Evolutionary conservation across 2,888 invertebrate species (phyloP).

Genomic region (Lasioglossum oenotherae): DNA sequence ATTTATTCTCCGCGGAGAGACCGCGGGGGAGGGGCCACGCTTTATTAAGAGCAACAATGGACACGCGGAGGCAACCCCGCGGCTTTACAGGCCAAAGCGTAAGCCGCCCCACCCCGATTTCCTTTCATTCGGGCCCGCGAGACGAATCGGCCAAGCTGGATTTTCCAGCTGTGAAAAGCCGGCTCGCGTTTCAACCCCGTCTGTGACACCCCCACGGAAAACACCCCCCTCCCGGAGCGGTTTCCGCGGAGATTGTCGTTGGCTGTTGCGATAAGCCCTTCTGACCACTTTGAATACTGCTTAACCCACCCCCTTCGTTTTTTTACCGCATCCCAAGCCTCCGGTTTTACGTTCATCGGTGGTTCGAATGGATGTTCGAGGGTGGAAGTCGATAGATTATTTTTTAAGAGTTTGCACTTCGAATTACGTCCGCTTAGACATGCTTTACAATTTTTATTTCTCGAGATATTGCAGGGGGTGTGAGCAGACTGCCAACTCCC

Average conservation of each 20-base stretch:
- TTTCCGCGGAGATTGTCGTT: neutral
- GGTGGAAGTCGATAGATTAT: neutral
- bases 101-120: constrained; percentile 28
- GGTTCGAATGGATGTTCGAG: neutral
- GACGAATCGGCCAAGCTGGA: constrained; percentile 34
- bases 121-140: constrained; percentile 40
- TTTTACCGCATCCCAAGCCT: neutral
- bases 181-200: constrained; percentile 2
- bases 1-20: constrained; percentile 34
- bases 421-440: neutral
- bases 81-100: constrained; percentile 22
- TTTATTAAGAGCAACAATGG: constrained; percentile 59
- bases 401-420: neutral
- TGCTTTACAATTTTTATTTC: neutral
- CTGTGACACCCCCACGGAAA: neutral
- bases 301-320: neutral
- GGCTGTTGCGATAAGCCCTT: constrained; percentile 22
- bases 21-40: constrained; percentile 39
- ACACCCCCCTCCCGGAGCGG: constrained; percentile 20
- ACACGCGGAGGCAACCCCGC: constrained; percentile 22
- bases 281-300: constrained; percentile 3
- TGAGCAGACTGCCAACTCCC: too few relatives aligned
- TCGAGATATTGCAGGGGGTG: neutral
- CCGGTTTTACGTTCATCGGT: neutral
- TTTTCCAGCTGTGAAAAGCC: constrained; percentile 51